Base-by-base conservation (phyloP, 2,113 vertebrate species). In the Tenebrosternarchus preto region DNA sequence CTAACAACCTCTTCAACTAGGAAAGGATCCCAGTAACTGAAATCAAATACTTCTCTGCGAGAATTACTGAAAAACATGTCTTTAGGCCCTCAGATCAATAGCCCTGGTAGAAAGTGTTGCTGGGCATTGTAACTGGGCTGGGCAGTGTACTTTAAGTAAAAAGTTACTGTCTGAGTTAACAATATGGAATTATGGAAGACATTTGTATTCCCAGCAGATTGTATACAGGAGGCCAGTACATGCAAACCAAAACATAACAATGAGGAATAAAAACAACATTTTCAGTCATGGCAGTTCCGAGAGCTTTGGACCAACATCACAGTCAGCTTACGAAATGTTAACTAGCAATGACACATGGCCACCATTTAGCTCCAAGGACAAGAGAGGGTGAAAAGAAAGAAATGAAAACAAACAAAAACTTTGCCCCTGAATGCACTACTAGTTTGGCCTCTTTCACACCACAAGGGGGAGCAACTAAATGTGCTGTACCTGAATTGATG, bases 171-270 rank as follows among this genome's bases (percentile, higher is more conserved):
- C 66, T 60, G 39, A 50, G 16, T 43, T 66, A 9, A 27, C 50
- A 61, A 17, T 50, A 31, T 46, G 63, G 36, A 60, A 19, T 24
- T 60, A 75, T 39, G 63, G 69, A 63, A 33, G 59, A 50, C 19
- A 56, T 2, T 31, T n/a, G 29, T 33, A 19, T n/a, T 68, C 64
- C 33, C 71, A 73, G 81, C 55, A 64, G 79, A 88, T 27, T 85
- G 89, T 85, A 90, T 80, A 91, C 89, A 91, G 53, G 76, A 83
- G 70, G 90, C 89, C 86, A 87, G 77, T 60, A 85, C 92, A 93
- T 93, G 92, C 92, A 93, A 91, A 93, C 85, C 84, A 80, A 91
- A 90, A 80, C 82, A 90, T 87, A 86, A 71, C 69, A 39, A 56
- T 80, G 85, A 91, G 87, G 87, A 86, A 79, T 60, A 33, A 69